phyloP scores from a whole-genome alignment of 2,113 vertebrate species.

The Rana temporaria region DNA sequence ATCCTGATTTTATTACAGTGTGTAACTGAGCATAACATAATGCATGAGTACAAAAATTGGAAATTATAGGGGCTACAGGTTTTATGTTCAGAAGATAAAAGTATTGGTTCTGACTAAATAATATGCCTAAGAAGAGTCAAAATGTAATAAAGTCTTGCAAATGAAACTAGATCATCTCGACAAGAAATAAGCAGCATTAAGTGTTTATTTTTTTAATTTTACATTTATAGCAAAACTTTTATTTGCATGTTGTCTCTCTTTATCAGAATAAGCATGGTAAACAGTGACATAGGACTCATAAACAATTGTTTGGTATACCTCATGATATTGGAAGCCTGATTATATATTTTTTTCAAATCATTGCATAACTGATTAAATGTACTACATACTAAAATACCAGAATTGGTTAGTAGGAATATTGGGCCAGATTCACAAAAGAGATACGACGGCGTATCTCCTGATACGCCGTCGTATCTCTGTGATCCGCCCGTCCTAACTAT shows the following conservation, averaged over 20 bases:
- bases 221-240: neutral
- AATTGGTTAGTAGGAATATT: too few species aligned
- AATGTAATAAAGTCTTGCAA: slow-evolving; percentile 3
- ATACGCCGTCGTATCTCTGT: too few species aligned
- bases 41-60: slow-evolving; percentile 10
- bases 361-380: too few species aligned
- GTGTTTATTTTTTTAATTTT: neutral
- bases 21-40: slow-evolving; percentile 29
- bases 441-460: too few species aligned
- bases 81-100: slow-evolving; percentile 40
- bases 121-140: neutral
- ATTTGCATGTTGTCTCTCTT: neutral
- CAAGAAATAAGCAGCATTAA: neutral
- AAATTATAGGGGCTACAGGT: slow-evolving; percentile 35
- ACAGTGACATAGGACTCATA: too few species aligned
- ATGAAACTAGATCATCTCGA: neutral
- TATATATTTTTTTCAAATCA: too few species aligned
- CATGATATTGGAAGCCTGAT: too few species aligned
- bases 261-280: too few species aligned
- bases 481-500: too few species aligned
- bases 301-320: too few species aligned
- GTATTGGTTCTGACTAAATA: slow-evolving; percentile 2
- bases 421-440: too few species aligned
- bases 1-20: slow-evolving; percentile 34
- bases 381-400: too few species aligned